These are phyloP conservation scores for Asarcornis scutulata DNA, from an alignment of 2,113 vertebrate species.

Conservation along the genomic window DNA sequence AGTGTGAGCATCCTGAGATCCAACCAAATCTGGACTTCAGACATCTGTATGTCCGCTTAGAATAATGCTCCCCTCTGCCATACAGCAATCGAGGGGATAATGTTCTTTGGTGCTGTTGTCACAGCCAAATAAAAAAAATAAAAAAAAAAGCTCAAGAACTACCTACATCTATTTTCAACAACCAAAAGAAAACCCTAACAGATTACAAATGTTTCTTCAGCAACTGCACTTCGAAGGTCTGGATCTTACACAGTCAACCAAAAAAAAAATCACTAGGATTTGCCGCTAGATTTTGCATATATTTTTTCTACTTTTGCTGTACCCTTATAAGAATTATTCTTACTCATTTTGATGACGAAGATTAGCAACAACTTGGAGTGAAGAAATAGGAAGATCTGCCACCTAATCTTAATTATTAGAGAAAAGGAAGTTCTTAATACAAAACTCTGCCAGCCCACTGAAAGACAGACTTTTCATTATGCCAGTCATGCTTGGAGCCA, in stretches of 20 bases:
- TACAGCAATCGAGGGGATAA: rapidly evolving
- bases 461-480: background rate
- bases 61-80: background rate
- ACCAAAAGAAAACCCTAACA: background rate
- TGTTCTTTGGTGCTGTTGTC: background rate
- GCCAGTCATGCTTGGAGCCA: slow-evolving; percentile 25
- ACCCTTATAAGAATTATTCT: background rate
- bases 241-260: rapidly evolving
- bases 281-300: background rate
- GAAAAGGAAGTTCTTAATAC: background rate
- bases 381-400: background rate
- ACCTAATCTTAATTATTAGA: background rate
- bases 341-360: background rate
- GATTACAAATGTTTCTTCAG: background rate
- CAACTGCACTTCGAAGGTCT: background rate
- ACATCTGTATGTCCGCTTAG: background rate
- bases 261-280: background rate
- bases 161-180: background rate
- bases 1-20: rapidly evolving
- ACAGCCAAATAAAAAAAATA: too few relatives aligned
- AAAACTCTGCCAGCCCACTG: background rate
- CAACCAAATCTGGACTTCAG: background rate
- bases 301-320: background rate
- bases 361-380: background rate
- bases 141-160: background rate